Evolutionary conservation across 1,140 invertebrate genomes (phyloP).

Genomic region (Agrypnia vestita): DNA sequence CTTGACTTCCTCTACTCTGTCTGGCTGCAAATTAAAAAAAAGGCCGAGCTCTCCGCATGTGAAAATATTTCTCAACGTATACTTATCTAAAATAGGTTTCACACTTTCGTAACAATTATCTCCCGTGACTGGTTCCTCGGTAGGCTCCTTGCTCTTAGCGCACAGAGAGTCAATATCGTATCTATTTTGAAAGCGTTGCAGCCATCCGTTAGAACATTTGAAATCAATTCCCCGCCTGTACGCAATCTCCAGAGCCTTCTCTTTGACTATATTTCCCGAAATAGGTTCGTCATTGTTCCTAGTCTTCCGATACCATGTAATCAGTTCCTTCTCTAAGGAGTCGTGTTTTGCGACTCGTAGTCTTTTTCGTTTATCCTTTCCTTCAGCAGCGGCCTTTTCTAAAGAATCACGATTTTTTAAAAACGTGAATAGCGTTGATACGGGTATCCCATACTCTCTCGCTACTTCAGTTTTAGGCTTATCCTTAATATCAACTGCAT

Average conservation of each 20-base stretch:
- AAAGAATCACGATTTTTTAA: constrained; percentile 25
- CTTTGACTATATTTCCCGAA: constrained; percentile 13
- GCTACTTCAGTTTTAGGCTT: constrained; percentile 39
- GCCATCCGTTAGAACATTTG: constrained; percentile 34
- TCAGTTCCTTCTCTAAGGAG: constrained; percentile 27
- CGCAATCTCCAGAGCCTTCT: constrained; percentile 30
- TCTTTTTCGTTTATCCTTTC: constrained; percentile 27
- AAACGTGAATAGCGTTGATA: constrained; percentile 30
- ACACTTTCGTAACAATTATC: constrained; percentile 24
- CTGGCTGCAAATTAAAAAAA: constrained; percentile 21
- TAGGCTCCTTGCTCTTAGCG: neutral
- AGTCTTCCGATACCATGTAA: constrained; percentile 1
- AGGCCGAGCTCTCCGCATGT: constrained; percentile 35
- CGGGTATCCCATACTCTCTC: constrained; percentile 22
- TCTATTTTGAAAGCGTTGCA: constrained; percentile 24
- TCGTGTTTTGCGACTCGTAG: constrained; percentile 15
- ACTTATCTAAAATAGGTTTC: constrained; percentile 36
- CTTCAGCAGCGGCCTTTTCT: constrained; percentile 32
- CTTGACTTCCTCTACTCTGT: constrained; percentile 12
- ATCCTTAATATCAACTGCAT: constrained; percentile 39
- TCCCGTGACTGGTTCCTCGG: neutral
- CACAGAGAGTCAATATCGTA: constrained; percentile 27
- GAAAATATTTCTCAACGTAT: constrained; percentile 34
- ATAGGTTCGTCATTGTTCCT: constrained; percentile 16
- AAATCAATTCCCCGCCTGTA: constrained; percentile 17